Evolutionary conservation across 2,888 invertebrate species (phyloP), one percentile per base, ranked within the genome.

Genomic region (Limnephilus auricula): DNA sequence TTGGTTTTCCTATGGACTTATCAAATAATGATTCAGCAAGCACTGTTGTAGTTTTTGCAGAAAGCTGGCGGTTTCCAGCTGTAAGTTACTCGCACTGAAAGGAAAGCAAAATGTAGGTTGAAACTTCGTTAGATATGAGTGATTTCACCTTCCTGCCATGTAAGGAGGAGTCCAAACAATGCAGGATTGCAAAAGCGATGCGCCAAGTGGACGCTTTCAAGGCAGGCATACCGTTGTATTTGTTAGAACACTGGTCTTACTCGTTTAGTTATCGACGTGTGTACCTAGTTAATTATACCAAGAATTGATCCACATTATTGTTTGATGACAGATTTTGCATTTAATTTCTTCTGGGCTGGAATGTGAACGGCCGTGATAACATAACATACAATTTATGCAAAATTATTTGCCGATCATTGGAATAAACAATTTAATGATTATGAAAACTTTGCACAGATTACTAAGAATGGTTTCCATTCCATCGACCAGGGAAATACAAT

Each of bases 51-150:
- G 31, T 65, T 32, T 80, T 45, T 31, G 31, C 65, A 50, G 85
- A 85, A 65, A 31, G 87, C 15, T 30, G 40, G 9, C 40, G 85
- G 45, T 40, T 85, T 86, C 65, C 85, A 40, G 15, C 65, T 32
- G 50, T 65, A 50, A 87, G 30, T 50, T 6, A 65, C 50, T 32
- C 65, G 87, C 87, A 65, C 87, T 87, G 87, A 87, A 87, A 87
- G 31, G 87, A 18, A 87, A 31, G 32, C 34, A 87, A 13, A 87
- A 32, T 32, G 15, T 34, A 87, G 15, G 34, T 30, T 87, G 50
- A 65, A 50, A 87, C 25, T 13, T 31, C 31, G 78, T 30, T 32
- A 34, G 65, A 31, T 30, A 32, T n/a, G 50, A 65, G 25, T 45
- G 45, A 40, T 85, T 85, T 85, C 85, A 13, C 32, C 80, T 80